phyloP scores from a whole-genome alignment of 2,113 vertebrate species.

The Crotalus tigris region DNA sequence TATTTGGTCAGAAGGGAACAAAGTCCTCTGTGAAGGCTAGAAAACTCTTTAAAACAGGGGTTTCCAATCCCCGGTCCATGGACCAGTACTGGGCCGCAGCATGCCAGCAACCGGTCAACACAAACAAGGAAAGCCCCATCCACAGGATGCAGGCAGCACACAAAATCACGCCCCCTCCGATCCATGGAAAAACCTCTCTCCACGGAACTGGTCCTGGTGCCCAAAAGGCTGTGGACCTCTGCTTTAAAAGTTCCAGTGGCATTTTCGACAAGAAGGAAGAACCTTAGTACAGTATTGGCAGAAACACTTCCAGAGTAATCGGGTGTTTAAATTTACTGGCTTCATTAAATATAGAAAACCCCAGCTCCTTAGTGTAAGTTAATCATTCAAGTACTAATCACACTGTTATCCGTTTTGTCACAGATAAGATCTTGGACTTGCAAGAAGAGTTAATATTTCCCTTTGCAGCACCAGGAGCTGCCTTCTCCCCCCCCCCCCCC shows the following conservation, averaged over 20 bases:
- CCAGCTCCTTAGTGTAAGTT: background rate
- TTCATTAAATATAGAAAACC: slow-evolving; percentile 3
- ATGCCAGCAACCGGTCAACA: too few relatives aligned
- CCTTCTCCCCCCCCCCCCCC: background rate
- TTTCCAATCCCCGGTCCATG: too few relatives aligned
- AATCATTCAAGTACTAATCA: background rate
- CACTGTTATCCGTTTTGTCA: background rate
- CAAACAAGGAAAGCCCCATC: too few relatives aligned
- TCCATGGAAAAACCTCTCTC: too few relatives aligned
- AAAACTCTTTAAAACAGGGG: background rate
- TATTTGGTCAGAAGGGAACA: background rate
- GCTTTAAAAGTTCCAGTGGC: background rate
- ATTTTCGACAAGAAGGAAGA: background rate
- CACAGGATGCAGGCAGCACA: too few relatives aligned
- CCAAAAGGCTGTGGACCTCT: too few relatives aligned
- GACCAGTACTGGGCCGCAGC: too few relatives aligned
- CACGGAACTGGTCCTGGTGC: too few relatives aligned
- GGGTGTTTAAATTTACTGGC: background rate
- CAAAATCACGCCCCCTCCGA: too few relatives aligned
- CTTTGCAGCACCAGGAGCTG: background rate
- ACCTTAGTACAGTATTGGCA: background rate
- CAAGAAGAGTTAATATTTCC: background rate
- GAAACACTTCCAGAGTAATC: background rate
- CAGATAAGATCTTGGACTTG: slow-evolving; percentile 29
- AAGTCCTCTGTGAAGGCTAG: background rate